phyloP scores from a whole-genome alignment of 2,888 invertebrate species.

The Tenthredo mesomela region DNA sequence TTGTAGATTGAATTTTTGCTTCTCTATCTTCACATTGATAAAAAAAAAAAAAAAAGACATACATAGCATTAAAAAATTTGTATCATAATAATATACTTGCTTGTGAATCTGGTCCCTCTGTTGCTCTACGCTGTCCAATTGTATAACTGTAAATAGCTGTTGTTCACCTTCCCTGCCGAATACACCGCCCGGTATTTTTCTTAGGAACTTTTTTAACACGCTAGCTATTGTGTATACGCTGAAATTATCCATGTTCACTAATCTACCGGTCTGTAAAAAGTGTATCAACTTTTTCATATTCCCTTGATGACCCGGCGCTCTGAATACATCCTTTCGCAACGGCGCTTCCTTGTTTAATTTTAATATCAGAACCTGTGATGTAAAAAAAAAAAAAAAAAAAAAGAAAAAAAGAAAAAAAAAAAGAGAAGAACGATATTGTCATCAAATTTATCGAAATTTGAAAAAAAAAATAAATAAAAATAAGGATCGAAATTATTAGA shows the following conservation, averaged over 20 bases:
- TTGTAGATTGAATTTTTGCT: not conserved
- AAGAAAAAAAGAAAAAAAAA: no score
- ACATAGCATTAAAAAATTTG: not conserved
- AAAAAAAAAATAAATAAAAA: no score
- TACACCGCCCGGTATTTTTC: slow-evolving; percentile 97
- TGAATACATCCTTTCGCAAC: slow-evolving; percentile 94
- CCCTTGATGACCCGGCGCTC: slow-evolving; percentile 96
- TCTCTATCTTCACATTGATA: not conserved
- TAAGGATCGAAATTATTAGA: not conserved
- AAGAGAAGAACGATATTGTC: no score
- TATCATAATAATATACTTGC: slow-evolving; percentile 79
- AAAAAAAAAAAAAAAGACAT: not conserved
- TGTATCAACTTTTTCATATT: slow-evolving; percentile 96
- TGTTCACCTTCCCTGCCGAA: slow-evolving; percentile 96
- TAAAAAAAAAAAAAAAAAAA: slow-evolving; percentile 58
- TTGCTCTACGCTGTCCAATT: slow-evolving; percentile 88
- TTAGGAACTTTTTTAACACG: slow-evolving; percentile 97
- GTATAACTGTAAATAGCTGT: slow-evolving; percentile 92
- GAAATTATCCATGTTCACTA: slow-evolving; percentile 96
- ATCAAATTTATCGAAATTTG: no score
- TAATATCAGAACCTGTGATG: slow-evolving; percentile 90
- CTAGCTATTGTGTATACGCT: slow-evolving; percentile 99
- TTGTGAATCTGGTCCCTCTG: slow-evolving; percentile 96
- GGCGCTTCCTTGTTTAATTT: slow-evolving; percentile 98
- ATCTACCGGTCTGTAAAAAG: slow-evolving; percentile 92